Percentiles rank a stretch among this genome's conserved stretches.
Conservation (phyloP, 2,113 vertebrate genomes). For the Coptodon rendalli region DNA sequence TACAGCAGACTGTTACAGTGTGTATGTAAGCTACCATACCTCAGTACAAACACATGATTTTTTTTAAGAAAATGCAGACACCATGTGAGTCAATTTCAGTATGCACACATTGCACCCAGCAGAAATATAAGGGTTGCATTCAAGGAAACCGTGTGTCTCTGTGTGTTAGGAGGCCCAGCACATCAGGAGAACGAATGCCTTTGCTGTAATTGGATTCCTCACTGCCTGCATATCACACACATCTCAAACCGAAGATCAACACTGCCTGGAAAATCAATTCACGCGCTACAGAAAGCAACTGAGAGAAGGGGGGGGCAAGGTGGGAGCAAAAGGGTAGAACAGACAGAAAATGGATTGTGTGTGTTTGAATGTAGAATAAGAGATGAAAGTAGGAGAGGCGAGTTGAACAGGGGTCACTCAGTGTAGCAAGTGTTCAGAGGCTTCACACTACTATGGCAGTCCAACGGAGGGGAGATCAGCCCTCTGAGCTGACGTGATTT, state of each 20-base stretch:
- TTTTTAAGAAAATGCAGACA: not conserved
- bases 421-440: not conserved
- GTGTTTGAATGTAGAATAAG: not conserved
- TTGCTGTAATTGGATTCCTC: slow-evolving; percentile 6
- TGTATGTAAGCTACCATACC: not conserved
- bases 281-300: not conserved
- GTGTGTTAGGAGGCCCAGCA: not conserved
- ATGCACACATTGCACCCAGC: not conserved
- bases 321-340: not conserved
- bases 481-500: not conserved
- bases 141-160: not conserved
- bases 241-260: not conserved
- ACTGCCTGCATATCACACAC: not conserved
- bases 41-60: not conserved
- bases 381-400: not conserved
- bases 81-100: not conserved
- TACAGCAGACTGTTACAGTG: not conserved
- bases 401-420: not conserved
- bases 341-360: not conserved
- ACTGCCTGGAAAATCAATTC: not conserved
- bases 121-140: not conserved
- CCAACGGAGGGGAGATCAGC: not conserved
- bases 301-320: not conserved
- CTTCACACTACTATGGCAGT: not conserved
- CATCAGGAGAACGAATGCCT: not conserved